phyloP scores from a whole-genome alignment of 1,140 invertebrate genomes.

The Micrasema longulum region DNA sequence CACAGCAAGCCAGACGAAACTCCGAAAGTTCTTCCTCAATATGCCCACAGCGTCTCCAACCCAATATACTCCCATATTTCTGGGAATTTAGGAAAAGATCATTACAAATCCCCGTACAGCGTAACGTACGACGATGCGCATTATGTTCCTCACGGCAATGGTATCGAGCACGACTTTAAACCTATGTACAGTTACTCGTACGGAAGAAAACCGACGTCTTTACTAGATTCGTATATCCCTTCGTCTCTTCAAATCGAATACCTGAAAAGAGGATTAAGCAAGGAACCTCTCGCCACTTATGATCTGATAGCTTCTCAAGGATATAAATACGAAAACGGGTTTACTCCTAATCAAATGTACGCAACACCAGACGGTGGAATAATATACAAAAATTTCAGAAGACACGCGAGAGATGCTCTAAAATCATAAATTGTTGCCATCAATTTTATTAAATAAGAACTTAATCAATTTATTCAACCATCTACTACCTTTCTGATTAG shows the following conservation, averaged over 20 bases:
- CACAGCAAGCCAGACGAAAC: slow-evolving; percentile 6
- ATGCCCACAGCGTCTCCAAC: slow-evolving; percentile 42
- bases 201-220: slow-evolving; percentile 61
- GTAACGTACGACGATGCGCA: slow-evolving; percentile 49
- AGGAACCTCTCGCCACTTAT: slow-evolving; percentile 62
- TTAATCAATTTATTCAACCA: too few species aligned
- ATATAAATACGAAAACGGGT: slow-evolving; percentile 62
- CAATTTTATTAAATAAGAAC: too few species aligned
- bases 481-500: too few species aligned
- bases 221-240: slow-evolving; percentile 66
- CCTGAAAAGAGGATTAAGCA: slow-evolving; percentile 62
- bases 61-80: slow-evolving; percentile 52
- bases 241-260: slow-evolving; percentile 65
- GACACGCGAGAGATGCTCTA: slow-evolving; percentile 13
- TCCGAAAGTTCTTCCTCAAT: slow-evolving; percentile 47
- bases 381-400: slow-evolving; percentile 45
- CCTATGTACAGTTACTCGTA: slow-evolving; percentile 56
- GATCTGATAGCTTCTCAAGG: slow-evolving; percentile 59
- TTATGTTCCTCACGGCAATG: slow-evolving; percentile 34
- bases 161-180: slow-evolving; percentile 54
- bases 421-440: too few species aligned
- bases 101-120: slow-evolving; percentile 46
- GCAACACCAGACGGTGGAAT: slow-evolving; percentile 60
- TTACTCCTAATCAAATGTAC: slow-evolving; percentile 66
- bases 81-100: slow-evolving; percentile 46